Evolutionary conservation across 2,888 invertebrate species (phyloP).

Genomic region (Campopleginae sp.): DNA sequence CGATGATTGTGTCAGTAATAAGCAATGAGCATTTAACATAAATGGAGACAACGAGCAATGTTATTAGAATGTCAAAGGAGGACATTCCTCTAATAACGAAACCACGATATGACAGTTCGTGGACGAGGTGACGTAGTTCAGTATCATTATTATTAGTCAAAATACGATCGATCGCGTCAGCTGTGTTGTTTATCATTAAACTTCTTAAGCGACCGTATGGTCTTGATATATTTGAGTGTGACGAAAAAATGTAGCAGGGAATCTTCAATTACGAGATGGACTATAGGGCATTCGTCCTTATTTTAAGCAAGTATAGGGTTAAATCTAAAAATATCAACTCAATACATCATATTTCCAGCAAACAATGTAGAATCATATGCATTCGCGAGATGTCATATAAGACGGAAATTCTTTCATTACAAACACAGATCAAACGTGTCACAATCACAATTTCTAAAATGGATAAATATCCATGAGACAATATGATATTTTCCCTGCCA

Average conservation of each 20-base stretch:
- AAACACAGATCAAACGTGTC: background rate
- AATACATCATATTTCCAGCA: background rate
- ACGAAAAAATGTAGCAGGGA: background rate
- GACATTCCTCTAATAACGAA: conserved; percentile 90
- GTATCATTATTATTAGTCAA: conserved; percentile 25
- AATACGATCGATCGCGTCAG: conserved; percentile 54
- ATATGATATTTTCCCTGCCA: background rate
- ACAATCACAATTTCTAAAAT: background rate
- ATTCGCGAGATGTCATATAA: background rate
- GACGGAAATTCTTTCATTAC: background rate
- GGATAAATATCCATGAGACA: background rate
- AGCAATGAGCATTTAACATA: conserved; percentile 66
- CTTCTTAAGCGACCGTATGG: background rate
- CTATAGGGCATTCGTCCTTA: background rate
- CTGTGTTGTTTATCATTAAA: conserved; percentile 25
- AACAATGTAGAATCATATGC: background rate
- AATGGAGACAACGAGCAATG: conserved; percentile 85
- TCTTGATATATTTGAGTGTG: background rate
- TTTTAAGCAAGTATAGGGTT: background rate
- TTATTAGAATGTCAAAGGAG: conserved; percentile 87
- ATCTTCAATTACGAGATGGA: background rate
- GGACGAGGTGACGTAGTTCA: conserved; percentile 86
- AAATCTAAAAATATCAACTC: background rate
- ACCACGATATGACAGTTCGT: conserved; percentile 86
- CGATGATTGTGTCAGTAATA: conserved; percentile 31